Evolutionary conservation across 2,797 vertebrate species (phyloP).

Genomic region (Caiman crocodilus): DNA sequence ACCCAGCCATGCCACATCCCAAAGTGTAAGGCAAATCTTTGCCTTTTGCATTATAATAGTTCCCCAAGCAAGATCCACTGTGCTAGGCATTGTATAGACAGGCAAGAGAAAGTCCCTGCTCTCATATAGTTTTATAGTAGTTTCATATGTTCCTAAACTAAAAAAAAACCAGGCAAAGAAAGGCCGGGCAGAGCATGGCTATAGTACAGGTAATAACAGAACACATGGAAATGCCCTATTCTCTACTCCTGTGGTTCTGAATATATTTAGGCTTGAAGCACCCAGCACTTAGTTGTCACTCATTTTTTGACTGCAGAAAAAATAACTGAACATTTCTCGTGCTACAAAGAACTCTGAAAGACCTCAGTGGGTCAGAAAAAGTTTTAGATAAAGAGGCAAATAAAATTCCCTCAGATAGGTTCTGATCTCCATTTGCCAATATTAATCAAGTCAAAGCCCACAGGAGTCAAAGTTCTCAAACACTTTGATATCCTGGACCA

Average conservation of each 20-base stretch:
- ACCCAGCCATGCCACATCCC: background rate
- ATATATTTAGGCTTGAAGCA: too few relatives aligned
- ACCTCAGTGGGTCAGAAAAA: too few relatives aligned
- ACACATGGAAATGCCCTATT: too few relatives aligned
- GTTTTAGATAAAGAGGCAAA: too few relatives aligned
- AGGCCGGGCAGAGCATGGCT: background rate
- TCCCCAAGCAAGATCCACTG: background rate
- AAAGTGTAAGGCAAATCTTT: background rate
- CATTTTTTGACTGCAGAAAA: too few relatives aligned
- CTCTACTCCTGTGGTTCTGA: too few relatives aligned
- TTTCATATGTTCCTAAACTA: background rate
- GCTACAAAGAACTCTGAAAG: background rate
- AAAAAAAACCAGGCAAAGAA: background rate
- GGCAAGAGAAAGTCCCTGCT: background rate
- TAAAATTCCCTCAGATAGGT: background rate
- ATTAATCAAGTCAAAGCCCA: background rate
- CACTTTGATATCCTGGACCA: background rate
- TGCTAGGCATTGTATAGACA: background rate
- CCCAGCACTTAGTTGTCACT: too few relatives aligned
- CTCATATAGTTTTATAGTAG: background rate
- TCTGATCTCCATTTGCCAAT: background rate
- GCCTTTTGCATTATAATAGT: background rate
- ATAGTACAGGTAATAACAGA: too few relatives aligned
- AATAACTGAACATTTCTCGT: too few relatives aligned
- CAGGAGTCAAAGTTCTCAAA: background rate